Conservation (phyloP, 2,797 vertebrate genomes). For the Enteromius unitaeniatus region DNA sequence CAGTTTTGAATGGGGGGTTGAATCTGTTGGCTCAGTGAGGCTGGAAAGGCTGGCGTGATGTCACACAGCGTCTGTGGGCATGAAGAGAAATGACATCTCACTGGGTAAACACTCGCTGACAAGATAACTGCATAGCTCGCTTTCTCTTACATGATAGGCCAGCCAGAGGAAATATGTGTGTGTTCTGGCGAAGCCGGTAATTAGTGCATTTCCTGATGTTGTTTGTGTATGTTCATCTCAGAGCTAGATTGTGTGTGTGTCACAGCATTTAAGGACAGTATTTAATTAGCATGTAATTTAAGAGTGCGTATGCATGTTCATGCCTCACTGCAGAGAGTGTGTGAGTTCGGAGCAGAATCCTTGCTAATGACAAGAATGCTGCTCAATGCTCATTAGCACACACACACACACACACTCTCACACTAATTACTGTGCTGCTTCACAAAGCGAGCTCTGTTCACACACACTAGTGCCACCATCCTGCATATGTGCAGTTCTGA, state of each 20-base stretch:
- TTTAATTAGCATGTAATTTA: slow-evolving; percentile 58
- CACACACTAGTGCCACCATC: slow-evolving; percentile 42
- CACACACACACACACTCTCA: slow-evolving; percentile 50
- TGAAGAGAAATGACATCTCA: slow-evolving; percentile 53
- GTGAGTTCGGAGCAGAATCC: slow-evolving; percentile 45
- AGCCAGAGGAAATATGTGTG: slow-evolving; percentile 46
- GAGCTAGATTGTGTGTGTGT: slow-evolving; percentile 46
- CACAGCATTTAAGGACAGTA: slow-evolving; percentile 53
- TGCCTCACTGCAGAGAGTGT: slow-evolving; percentile 46
- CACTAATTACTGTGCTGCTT: slow-evolving; percentile 58
- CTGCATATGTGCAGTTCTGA: slow-evolving; percentile 36
- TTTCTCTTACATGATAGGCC: slow-evolving; percentile 31
- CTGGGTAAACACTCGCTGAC: slow-evolving; percentile 52
- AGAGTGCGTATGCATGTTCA: slow-evolving; percentile 34
- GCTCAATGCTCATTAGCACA: slow-evolving; percentile 77
- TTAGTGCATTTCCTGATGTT: slow-evolving; percentile 48
- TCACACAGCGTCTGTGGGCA: slow-evolving; percentile 45
- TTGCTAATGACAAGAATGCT: slow-evolving; percentile 75
- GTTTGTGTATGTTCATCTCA: slow-evolving; percentile 52
- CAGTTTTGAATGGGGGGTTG: slow-evolving; percentile 6
- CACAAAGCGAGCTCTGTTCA: slow-evolving; percentile 62
- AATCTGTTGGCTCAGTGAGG: slow-evolving; percentile 29
- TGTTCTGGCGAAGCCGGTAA: slow-evolving; percentile 24
- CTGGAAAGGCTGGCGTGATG: slow-evolving; percentile 32
- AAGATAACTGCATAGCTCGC: slow-evolving; percentile 48